These are phyloP conservation scores for Drosophila ficusphila DNA, from an alignment of 1,140 invertebrate genomes.

Conservation along the genomic window DNA sequence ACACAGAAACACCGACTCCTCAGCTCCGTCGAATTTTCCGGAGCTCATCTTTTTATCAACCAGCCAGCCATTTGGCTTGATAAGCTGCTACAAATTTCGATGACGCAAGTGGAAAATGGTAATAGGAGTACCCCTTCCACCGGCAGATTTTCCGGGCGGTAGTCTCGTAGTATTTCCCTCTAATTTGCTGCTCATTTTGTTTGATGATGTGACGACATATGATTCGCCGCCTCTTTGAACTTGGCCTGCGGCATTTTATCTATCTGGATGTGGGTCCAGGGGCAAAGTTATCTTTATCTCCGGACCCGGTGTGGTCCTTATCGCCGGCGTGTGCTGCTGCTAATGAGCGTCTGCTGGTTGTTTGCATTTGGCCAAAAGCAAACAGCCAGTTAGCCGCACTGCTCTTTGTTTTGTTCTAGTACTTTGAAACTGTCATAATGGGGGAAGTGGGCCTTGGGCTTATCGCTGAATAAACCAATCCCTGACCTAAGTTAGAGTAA, in stretches of 20 bases:
- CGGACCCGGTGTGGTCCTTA: slow-evolving; percentile 62
- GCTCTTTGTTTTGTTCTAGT: slow-evolving; percentile 8
- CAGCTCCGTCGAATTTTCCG: slow-evolving; percentile 16
- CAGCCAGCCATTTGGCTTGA: slow-evolving; percentile 19
- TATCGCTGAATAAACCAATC: slow-evolving; percentile 16
- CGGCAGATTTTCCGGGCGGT: slow-evolving; percentile 1
- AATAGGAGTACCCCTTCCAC: slow-evolving; percentile 21
- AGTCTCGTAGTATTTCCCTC: slow-evolving; percentile 45
- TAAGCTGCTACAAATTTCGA: slow-evolving; percentile 75
- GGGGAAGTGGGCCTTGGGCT: neutral
- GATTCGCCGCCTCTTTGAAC: slow-evolving; percentile 62
- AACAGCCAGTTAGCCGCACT: slow-evolving; percentile 40
- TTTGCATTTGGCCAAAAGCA: slow-evolving; percentile 50
- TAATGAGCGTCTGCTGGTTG: slow-evolving; percentile 40
- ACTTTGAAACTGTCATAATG: neutral
- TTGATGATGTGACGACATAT: slow-evolving; percentile 65
- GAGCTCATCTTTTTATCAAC: slow-evolving; percentile 38
- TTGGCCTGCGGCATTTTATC: slow-evolving; percentile 38
- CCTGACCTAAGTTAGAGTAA: slow-evolving; percentile 25
- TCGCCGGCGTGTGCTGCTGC: slow-evolving; percentile 56
- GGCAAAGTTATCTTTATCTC: slow-evolving; percentile 26
- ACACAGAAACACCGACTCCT: slow-evolving; percentile 9
- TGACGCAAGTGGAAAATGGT: slow-evolving; percentile 63
- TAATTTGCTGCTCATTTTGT: slow-evolving; percentile 74
- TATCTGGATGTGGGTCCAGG: slow-evolving; percentile 5